Base-by-base conservation (phyloP, 2,888 invertebrate species). In the Chrysina gloriosa region DNA sequence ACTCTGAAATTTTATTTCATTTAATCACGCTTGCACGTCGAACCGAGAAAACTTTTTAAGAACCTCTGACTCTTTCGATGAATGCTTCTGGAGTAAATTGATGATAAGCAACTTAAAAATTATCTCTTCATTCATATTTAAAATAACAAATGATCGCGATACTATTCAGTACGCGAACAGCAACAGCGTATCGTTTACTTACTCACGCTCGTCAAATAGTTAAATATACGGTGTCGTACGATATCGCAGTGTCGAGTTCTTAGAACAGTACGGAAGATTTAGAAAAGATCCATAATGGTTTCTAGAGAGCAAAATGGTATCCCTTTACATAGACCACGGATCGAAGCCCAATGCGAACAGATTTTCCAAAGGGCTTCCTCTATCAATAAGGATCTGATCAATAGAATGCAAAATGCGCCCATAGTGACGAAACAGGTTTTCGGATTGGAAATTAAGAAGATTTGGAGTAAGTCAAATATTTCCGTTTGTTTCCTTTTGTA, bases 301-400 rank as follows among this genome's bases (percentile, higher is more conserved):
- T 2, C 27, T 1, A 25, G 1, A 1, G 23, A 50, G 1, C 27
- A 52, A 0, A 27, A 14, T 23, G 58, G 58, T 9, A 3, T 58
- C 16, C 14, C 39, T 9, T n/a, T 21, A 2, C 54, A 54, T 34
- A 16, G 39, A 5, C 48, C 27, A 14, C 4, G 58, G 11, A 42
- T 56, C 3, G 47, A 56, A 3, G 2, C 19, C 21, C 81, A 81
- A 56, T 81, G 80, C 69, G 78, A 77, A 27, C 78, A 82, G 65
- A 78, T 82, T 21, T 79, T 83, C 63, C 68, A 74, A 16, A 80
- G 78, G 67, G 79, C 78, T 2, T 79, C 82, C 1, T 77, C 79
- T 0, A 58, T 83, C 25, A 82, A 82, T 11, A 80, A 78, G 69
- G 81, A 83, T 14, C 76, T 82, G 70, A 71, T 82, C 29, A 78